phyloP scores from a whole-genome alignment of 2,797 vertebrate species.

The Typhlichthys subterraneus region DNA sequence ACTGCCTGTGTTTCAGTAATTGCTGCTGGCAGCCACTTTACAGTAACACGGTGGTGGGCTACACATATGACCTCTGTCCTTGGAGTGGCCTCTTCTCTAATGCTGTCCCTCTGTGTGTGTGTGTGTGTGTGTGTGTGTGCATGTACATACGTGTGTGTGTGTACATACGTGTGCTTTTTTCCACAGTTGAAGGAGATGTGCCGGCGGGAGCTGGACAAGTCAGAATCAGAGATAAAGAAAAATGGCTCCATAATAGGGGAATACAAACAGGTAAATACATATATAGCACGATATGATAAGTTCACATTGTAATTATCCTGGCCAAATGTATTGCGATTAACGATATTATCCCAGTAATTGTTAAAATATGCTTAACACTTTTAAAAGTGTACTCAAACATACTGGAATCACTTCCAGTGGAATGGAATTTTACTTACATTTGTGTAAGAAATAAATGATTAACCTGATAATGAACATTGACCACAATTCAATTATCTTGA shows the following conservation, averaged over 20 bases:
- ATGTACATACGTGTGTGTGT: not conserved
- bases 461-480: too few species aligned
- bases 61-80: slow-evolving; percentile 29
- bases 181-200: slow-evolving; percentile 98
- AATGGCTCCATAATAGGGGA: slow-evolving; percentile 97
- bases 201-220: slow-evolving; percentile 94
- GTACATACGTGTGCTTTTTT: slow-evolving; percentile 25
- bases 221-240: slow-evolving; percentile 97
- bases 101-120: slow-evolving; percentile 16
- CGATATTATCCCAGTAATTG: too few species aligned
- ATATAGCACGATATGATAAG: too few species aligned
- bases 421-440: too few species aligned
- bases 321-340: too few species aligned
- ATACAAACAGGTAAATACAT: slow-evolving; percentile 91
- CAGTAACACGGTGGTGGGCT: slow-evolving; percentile 31
- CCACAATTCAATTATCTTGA: too few species aligned
- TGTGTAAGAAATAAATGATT: too few species aligned
- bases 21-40: slow-evolving; percentile 26
- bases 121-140: slow-evolving; percentile 20
- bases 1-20: slow-evolving; percentile 43
- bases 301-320: too few species aligned
- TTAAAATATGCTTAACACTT: too few species aligned
- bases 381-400: too few species aligned
- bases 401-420: too few species aligned
- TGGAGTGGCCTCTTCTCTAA: slow-evolving; percentile 26